phyloP scores from a whole-genome alignment of 2,888 invertebrate species.

The Gerris lacustris region DNA sequence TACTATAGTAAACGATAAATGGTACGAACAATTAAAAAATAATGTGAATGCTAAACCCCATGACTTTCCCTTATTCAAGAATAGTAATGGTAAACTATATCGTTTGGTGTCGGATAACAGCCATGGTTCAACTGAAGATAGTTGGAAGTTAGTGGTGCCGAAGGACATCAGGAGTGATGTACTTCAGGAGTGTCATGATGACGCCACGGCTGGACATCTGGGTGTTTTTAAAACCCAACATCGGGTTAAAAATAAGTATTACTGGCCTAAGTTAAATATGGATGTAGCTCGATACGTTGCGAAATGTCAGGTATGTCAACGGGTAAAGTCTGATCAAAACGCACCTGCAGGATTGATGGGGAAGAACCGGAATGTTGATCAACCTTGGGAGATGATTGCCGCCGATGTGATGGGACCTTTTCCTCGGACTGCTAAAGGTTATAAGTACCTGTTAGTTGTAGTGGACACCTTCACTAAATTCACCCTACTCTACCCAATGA shows the following conservation, averaged over 20 bases:
- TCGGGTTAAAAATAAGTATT: neutral
- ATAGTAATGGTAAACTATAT: neutral
- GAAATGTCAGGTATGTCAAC: conserved; percentile 8
- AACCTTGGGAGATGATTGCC: conserved; percentile 25
- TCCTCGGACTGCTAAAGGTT: conserved; percentile 16
- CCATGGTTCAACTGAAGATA: too few species aligned
- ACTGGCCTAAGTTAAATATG: too few species aligned
- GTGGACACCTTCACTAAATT: conserved; percentile 31
- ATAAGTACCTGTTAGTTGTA: conserved; percentile 29
- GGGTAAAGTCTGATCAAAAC: conserved; percentile 12
- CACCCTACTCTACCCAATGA: conserved; percentile 25
- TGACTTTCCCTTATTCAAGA: neutral
- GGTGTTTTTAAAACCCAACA: neutral
- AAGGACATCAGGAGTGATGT: neutral
- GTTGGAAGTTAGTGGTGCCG: neutral
- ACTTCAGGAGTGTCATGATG: neutral
- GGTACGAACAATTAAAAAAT: conserved; percentile 19
- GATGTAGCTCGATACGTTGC: neutral
- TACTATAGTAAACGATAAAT: conserved; percentile 13
- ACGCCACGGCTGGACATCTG: neutral
- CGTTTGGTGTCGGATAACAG: too few species aligned
- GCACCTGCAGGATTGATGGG: conserved; percentile 12
- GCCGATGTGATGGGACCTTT: conserved; percentile 23
- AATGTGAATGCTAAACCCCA: conserved; percentile 12
- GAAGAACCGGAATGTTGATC: neutral